Conservation (phyloP, 1,140 invertebrate genomes). For the Formica exsecta region DNA sequence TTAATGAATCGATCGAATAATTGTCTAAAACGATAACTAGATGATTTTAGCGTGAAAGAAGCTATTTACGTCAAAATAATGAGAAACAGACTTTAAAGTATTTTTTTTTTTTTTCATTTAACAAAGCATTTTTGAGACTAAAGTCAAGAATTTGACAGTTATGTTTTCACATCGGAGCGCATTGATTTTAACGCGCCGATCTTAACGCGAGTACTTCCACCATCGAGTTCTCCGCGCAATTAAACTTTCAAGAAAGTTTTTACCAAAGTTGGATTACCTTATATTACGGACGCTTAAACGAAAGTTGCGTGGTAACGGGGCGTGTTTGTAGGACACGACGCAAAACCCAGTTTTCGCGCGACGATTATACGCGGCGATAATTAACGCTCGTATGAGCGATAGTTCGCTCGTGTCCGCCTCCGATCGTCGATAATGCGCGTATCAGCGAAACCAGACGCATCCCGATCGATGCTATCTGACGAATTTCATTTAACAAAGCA, state of each 20-base stretch:
- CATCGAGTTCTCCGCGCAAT: conserved; percentile 35
- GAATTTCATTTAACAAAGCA: conserved; percentile 42
- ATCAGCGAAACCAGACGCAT: conserved; percentile 46
- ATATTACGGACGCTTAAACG: conserved; percentile 37
- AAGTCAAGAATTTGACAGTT: background rate
- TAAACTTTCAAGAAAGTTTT: conserved; percentile 68
- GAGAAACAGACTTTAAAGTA: background rate
- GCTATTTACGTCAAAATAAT: background rate
- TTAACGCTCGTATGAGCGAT: conserved; percentile 42
- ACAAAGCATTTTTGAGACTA: background rate
- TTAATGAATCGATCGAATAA: background rate
- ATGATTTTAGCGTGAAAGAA: background rate
- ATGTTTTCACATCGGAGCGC: background rate
- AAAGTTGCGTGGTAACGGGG: conserved; percentile 39
- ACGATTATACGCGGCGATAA: conserved; percentile 39
- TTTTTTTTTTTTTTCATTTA: background rate
- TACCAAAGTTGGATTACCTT: conserved; percentile 67
- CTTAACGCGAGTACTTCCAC: background rate
- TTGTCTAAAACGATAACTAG: background rate
- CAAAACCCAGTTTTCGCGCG: conserved; percentile 50
- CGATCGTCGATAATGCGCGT: conserved; percentile 47
- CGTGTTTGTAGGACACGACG: conserved; percentile 33
- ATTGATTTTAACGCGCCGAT: conserved; percentile 23
- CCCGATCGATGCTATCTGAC: conserved; percentile 61
- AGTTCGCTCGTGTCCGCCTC: conserved; percentile 37